Percentiles rank a stretch among this genome's conserved stretches.
phyloP scores from a whole-genome alignment of 2,113 vertebrate species.

The Baryphthengus martii region DNA sequence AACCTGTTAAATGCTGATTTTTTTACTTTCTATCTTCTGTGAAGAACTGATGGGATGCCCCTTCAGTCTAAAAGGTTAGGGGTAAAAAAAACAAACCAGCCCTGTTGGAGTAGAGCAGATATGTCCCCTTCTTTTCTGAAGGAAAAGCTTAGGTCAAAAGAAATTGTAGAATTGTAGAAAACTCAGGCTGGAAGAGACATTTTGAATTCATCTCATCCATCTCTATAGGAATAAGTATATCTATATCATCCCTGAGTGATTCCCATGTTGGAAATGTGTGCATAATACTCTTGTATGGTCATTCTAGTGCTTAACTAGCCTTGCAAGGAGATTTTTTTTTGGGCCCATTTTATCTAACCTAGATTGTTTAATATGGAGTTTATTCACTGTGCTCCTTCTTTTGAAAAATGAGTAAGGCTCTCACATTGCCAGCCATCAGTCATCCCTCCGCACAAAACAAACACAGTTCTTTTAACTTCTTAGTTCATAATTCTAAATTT shows the following conservation, averaged over 20 bases:
- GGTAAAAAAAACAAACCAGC: fast-evolving
- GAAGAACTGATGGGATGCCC: not conserved
- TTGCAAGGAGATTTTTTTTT: not conserved
- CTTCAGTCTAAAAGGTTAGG: not conserved
- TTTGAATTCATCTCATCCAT: not conserved
- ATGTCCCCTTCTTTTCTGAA: not conserved
- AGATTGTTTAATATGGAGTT: not conserved
- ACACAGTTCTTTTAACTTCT: not conserved
- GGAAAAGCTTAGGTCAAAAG: not conserved
- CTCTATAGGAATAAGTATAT: not conserved
- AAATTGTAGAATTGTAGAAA: not conserved
- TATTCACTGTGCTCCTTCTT: not conserved
- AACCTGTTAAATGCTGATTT: constrained; percentile 1
- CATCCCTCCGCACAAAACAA: not conserved
- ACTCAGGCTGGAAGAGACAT: not conserved
- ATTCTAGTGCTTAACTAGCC: fast-evolving
- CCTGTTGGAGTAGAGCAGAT: not conserved
- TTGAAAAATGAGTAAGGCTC: not conserved
- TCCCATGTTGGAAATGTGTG: not conserved
- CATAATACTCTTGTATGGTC: not conserved
- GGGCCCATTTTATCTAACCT: fast-evolving
- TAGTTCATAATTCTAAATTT: not conserved
- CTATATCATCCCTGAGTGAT: not conserved
- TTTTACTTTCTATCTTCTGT: not conserved
- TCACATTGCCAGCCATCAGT: not conserved